These are phyloP conservation scores for Spodoptera picta DNA, from an alignment of 2,888 invertebrate genomes.

Conservation along the genomic window DNA sequence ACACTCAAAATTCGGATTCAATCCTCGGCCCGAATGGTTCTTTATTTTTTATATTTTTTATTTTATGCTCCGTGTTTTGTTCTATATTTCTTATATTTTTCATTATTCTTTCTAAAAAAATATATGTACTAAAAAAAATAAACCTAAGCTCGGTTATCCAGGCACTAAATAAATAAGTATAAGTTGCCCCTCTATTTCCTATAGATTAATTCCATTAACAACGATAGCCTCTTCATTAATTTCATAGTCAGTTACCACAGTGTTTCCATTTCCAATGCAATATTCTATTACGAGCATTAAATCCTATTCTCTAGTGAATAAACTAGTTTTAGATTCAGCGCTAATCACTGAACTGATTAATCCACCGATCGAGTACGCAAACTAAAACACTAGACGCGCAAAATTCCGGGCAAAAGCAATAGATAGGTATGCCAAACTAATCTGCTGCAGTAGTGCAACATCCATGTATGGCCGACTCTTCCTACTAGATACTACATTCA, in stretches of 20 bases:
- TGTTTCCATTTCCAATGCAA: slow-evolving; percentile 6
- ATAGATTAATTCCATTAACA: too few relatives aligned
- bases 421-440: slow-evolving; percentile 50
- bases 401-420: slow-evolving; percentile 37
- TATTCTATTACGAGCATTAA: slow-evolving; percentile 2
- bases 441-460: slow-evolving; percentile 44
- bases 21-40: too few relatives aligned
- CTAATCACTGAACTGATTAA: slow-evolving; percentile 26
- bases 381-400: slow-evolving; percentile 36
- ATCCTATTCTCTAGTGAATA: slow-evolving; percentile 1
- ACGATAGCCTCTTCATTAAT: not conserved
- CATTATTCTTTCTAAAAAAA: too few relatives aligned
- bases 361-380: slow-evolving; percentile 12
- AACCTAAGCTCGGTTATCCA: too few relatives aligned
- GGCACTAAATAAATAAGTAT: too few relatives aligned
- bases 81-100: too few relatives aligned
- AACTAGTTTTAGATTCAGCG: slow-evolving; percentile 20
- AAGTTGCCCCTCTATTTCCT: too few relatives aligned
- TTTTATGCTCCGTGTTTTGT: too few relatives aligned
- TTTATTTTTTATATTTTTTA: too few relatives aligned
- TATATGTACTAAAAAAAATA: too few relatives aligned
- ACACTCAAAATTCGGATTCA: too few relatives aligned
- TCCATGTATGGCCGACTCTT: slow-evolving; percentile 40
- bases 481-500: slow-evolving; percentile 54
- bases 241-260: not conserved